These are phyloP conservation scores for Carcharodon carcharias DNA, from an alignment of 2,797 vertebrate species.

Conservation along the genomic window DNA sequence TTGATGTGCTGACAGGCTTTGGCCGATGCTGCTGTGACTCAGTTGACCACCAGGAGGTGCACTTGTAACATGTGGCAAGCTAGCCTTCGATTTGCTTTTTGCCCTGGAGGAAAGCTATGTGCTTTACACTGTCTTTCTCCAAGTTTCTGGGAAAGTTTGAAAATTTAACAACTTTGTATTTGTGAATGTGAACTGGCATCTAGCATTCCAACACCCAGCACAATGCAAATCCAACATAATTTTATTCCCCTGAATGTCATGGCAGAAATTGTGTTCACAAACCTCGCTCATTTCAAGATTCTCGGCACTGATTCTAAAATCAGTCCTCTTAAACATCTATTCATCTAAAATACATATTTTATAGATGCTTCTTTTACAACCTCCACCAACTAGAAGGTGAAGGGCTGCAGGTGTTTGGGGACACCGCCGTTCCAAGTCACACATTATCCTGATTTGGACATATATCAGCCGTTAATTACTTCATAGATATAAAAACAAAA, in stretches of 20 bases:
- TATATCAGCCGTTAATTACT: too few species aligned
- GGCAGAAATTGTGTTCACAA: too few species aligned
- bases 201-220: background rate
- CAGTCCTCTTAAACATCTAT: background rate
- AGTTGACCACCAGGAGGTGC: background rate
- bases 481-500: too few species aligned
- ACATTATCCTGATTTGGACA: too few species aligned
- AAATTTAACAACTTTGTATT: background rate
- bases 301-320: background rate
- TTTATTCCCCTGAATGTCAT: too few species aligned
- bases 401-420: background rate
- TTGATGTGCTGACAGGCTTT: background rate
- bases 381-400: background rate
- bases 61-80: background rate
- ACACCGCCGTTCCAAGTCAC: background rate
- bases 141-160: background rate
- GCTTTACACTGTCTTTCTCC: background rate
- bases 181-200: background rate
- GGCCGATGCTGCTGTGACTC: background rate
- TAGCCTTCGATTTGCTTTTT: background rate
- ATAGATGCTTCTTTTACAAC: background rate
- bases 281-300: background rate
- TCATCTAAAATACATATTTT: background rate
- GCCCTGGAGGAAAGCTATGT: background rate
- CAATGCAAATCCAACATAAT: background rate